Conservation (phyloP, 2,888 invertebrate species). For the Volucella inanis region DNA sequence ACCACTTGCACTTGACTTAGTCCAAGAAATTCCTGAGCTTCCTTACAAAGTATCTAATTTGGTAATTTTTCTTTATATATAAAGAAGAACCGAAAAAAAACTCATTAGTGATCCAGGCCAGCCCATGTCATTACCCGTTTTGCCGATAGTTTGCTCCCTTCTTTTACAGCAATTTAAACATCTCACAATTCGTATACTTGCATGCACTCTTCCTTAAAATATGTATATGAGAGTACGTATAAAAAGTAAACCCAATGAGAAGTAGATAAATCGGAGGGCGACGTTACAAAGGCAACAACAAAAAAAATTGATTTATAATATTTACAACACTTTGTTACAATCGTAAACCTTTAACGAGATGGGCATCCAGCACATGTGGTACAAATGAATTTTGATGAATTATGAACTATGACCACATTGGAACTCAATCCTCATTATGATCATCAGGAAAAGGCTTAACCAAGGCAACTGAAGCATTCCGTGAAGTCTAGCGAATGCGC, state of each 20-base stretch:
- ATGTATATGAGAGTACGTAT: background rate
- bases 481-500: conserved; percentile 38
- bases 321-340: conserved; percentile 60
- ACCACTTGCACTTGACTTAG: too few species aligned
- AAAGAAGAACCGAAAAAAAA: background rate
- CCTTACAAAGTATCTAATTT: background rate
- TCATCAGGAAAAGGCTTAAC: background rate
- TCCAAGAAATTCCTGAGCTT: background rate
- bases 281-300: conserved; percentile 8
- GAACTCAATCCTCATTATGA: conserved; percentile 24
- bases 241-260: conserved; percentile 20
- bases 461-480: background rate
- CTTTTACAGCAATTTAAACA: conserved; percentile 17
- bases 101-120: conserved; percentile 12
- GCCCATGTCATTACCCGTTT: background rate
- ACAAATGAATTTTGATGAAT: conserved; percentile 58
- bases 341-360: conserved; percentile 64
- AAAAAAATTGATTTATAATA: conserved; percentile 55
- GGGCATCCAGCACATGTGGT: conserved; percentile 29
- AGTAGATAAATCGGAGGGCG: conserved; percentile 25
- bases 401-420: conserved; percentile 63
- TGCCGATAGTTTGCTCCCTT: background rate
- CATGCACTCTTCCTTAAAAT: background rate
- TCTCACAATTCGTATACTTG: background rate
- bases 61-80: too few species aligned